These are phyloP conservation scores for Syngnathus acus DNA, from an alignment of 2,797 vertebrate species.

Conservation along the genomic window DNA sequence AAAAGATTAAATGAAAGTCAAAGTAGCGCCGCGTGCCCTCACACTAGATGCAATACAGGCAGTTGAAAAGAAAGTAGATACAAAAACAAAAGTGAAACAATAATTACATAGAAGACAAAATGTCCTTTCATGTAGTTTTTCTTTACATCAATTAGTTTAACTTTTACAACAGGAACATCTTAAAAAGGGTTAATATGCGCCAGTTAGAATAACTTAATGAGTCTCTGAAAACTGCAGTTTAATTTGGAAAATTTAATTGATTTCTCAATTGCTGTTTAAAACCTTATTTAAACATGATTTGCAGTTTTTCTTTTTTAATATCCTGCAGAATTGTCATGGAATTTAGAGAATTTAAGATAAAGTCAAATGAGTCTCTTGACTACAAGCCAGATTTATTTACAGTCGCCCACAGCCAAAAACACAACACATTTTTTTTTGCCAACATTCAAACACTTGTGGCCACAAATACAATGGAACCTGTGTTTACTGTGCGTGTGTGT, in stretches of 20 bases:
- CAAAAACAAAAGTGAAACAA: constrained; percentile 37
- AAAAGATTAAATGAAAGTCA: constrained; percentile 71
- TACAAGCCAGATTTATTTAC: constrained; percentile 56
- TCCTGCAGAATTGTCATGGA: neutral
- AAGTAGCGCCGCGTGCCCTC: constrained; percentile 69
- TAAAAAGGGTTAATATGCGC: constrained; percentile 44
- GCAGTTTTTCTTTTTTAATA: neutral
- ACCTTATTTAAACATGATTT: neutral
- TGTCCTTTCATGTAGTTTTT: constrained; percentile 2
- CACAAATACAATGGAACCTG: constrained; percentile 45
- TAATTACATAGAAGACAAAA: constrained; percentile 38
- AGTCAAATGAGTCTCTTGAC: constrained; percentile 31
- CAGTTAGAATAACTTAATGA: constrained; percentile 77
- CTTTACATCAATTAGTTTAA: constrained; percentile 60
- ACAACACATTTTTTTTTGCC: constrained; percentile 47
- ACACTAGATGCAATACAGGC: constrained; percentile 67
- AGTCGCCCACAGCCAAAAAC: constrained; percentile 41
- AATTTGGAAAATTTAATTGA: constrained; percentile 6
- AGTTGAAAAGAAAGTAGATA: constrained; percentile 45
- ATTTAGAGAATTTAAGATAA: neutral
- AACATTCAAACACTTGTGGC: constrained; percentile 62
- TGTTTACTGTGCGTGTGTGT: too few species aligned
- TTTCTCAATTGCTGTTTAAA: neutral
- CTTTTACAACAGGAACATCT: constrained; percentile 71
- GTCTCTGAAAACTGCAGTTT: constrained; percentile 3